Conservation (phyloP, 1,140 invertebrate species). For the Diorhabda elongata region DNA sequence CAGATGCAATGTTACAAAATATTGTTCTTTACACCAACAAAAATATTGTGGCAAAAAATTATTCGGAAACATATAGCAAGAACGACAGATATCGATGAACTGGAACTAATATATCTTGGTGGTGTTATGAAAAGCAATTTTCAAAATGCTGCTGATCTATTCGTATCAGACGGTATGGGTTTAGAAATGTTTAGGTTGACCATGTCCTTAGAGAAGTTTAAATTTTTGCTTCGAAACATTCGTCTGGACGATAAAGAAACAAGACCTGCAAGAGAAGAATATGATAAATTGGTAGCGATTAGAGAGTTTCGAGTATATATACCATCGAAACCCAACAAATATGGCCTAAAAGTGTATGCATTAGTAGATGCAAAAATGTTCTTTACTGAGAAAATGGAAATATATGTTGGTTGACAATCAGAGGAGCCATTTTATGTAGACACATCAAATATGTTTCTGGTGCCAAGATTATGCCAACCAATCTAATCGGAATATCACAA, state of each 20-base stretch:
- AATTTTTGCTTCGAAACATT: slow-evolving; percentile 1
- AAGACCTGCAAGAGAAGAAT: neutral
- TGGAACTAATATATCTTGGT: neutral
- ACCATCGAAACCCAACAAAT: too few relatives aligned
- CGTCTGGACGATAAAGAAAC: too few relatives aligned
- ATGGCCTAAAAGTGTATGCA: too few relatives aligned
- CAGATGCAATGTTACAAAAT: too few relatives aligned
- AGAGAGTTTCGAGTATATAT: slow-evolving; percentile 12
- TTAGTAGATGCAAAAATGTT: too few relatives aligned
- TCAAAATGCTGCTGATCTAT: too few relatives aligned
- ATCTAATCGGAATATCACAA: slow-evolving; percentile 23
- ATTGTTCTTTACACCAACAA: too few relatives aligned
- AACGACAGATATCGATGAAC: slow-evolving; percentile 12
- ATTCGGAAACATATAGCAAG: slow-evolving; percentile 7
- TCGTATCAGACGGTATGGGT: too few relatives aligned
- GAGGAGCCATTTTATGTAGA: too few relatives aligned
- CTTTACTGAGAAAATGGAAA: too few relatives aligned
- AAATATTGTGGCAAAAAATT: neutral
- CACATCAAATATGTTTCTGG: neutral
- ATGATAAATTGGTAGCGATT: slow-evolving; percentile 12
- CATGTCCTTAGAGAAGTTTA: slow-evolving; percentile 15
- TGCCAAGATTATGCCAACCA: slow-evolving; percentile 21
- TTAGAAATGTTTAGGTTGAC: slow-evolving; percentile 15
- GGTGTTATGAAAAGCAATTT: too few relatives aligned
- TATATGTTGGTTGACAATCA: too few relatives aligned